Conservation (phyloP, 1,140 invertebrate species). For the Oryctes rhinoceros region DNA sequence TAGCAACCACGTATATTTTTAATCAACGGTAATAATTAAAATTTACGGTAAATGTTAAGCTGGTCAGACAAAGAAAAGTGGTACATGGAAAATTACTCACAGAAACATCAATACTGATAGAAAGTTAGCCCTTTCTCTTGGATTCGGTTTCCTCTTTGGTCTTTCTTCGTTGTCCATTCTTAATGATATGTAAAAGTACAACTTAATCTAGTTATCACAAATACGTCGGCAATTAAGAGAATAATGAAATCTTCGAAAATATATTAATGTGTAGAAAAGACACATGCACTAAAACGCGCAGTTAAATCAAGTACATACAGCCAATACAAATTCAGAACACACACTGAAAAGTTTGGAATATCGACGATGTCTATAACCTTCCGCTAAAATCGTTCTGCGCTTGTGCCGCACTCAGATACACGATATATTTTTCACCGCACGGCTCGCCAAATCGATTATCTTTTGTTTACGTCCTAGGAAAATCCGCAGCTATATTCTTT, state of each 20-base stretch:
- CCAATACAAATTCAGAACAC: neutral
- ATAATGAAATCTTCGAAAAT: neutral
- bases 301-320: neutral
- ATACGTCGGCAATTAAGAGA: neutral
- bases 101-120: constrained; percentile 33
- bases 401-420: neutral
- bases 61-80: too few species aligned
- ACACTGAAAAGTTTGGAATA: constrained; percentile 21
- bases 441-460: constrained; percentile 8
- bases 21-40: too few species aligned
- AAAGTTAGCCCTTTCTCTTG: constrained; percentile 28
- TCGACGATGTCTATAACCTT: constrained; percentile 1
- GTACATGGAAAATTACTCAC: constrained; percentile 12
- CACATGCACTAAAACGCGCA: constrained; percentile 35
- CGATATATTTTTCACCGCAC: neutral
- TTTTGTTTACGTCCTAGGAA: neutral
- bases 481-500: neutral
- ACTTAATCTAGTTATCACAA: constrained; percentile 30
- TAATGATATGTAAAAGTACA: constrained; percentile 8
- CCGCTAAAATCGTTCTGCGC: neutral
- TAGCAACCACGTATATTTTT: too few species aligned
- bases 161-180: constrained; percentile 31
- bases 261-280: neutral
- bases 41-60: too few species aligned
- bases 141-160: constrained; percentile 29